Base-by-base conservation (phyloP, 2,888 invertebrate species). In the Chrysolina oricalcia region DNA sequence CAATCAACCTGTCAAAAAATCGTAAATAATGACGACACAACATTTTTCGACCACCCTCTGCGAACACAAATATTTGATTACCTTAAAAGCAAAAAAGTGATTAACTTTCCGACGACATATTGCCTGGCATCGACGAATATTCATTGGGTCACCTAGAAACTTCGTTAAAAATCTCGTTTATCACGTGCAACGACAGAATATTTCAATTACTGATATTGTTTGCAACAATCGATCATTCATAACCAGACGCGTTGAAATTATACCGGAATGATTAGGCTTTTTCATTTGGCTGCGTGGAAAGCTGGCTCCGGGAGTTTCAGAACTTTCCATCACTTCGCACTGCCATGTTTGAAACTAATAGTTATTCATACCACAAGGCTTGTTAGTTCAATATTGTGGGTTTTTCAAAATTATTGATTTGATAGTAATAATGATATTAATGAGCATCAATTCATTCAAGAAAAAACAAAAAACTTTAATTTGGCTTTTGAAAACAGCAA, bases 121-220 rank as follows among this genome's bases (percentile, higher is more conserved):
- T 35, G 35, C 35, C 35, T 35, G 6, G 21, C 23, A 21, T 53
- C 53, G 53, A 53, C 21, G 11, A 53, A n/a, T 19, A 53, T 53
- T 21, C 0, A 53, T 53, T 13, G 53, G 43, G 15, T 43, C 43
- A 15, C 67, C 59, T 41, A 64, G 68, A 75, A 75, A 72, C 50
- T 72, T 72, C 46, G 50, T 63, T 53, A 68, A 68, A 67, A 72
- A 23, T 43, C 64, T 59, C 64, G 69, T 75, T 75, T 17, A 75
- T 75, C 75, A 75, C 48, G 46, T 64, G 10, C 17, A 50, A 46
- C 35, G 75, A 56, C 72, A 72, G 75, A 75, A 75, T 72, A 71
- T 63, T 75, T 70, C 72, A 72, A 68, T 72, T 72, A 75, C 72
- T 72, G 69, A 75, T 75, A 75, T 69, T 72, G 75, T 75, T 75